Evolutionary conservation across 2,797 vertebrate genomes (phyloP).

Genomic region (Melanitta fusca): DNA sequence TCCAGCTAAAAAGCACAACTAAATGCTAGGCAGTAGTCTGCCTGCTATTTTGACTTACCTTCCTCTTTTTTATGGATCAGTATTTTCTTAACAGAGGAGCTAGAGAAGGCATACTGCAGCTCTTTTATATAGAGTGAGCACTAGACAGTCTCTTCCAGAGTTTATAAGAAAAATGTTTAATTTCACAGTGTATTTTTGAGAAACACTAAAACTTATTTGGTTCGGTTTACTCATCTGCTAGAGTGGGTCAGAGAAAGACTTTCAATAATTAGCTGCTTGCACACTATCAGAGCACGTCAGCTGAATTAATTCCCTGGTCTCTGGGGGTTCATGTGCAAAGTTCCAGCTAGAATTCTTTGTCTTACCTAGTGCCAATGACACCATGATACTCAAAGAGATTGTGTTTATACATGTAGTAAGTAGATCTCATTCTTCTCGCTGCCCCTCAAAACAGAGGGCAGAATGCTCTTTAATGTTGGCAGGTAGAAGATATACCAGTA

Average conservation of each 20-base stretch:
- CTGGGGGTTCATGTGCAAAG: not conserved
- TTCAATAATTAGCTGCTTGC: not conserved
- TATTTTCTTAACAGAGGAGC: not conserved
- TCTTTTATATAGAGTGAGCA: not conserved
- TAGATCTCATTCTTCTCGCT: not conserved
- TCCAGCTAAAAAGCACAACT: not conserved
- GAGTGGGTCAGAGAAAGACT: not conserved
- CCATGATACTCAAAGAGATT: not conserved
- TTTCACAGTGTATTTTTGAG: not conserved
- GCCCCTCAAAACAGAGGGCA: not conserved
- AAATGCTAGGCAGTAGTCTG: not conserved
- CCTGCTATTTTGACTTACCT: not conserved
- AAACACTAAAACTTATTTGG: not conserved
- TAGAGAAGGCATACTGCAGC: not conserved
- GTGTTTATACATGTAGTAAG: not conserved
- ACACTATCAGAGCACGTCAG: not conserved
- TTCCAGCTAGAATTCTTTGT: not conserved
- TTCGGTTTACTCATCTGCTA: not conserved
- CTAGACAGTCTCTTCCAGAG: not conserved
- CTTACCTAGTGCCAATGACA: not conserved
- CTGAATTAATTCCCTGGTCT: conserved; percentile 1
- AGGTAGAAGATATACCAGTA: not conserved
- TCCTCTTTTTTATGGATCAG: not conserved
- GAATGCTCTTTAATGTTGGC: not conserved
- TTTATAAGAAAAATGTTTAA: not conserved